Evolutionary conservation across 2,797 vertebrate genomes (phyloP).

Genomic region (Lophotriccus pileatus): DNA sequence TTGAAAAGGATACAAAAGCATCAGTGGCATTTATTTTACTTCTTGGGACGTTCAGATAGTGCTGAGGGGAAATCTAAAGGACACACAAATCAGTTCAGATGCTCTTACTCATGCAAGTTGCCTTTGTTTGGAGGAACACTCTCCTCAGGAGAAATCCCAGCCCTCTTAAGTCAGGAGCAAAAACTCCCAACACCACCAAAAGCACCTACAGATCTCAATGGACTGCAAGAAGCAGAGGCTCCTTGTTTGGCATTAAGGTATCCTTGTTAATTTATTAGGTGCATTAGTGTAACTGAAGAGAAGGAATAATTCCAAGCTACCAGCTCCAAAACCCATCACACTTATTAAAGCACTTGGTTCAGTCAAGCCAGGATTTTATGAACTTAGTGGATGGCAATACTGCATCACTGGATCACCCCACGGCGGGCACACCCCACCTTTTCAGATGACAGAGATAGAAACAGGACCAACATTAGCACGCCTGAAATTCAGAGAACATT

Average conservation of each 20-base stretch:
- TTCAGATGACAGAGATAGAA: slow-evolving; percentile 2
- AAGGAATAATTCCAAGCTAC: slow-evolving; percentile 51
- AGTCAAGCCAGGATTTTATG: slow-evolving; percentile 15
- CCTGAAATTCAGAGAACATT: slow-evolving; percentile 22
- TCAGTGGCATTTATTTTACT: slow-evolving; percentile 1
- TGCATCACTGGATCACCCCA: background rate
- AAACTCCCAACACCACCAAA: background rate
- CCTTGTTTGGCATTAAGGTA: slow-evolving; percentile 32
- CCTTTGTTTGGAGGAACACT: background rate
- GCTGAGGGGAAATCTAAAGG: background rate
- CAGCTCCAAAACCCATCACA: slow-evolving; percentile 28
- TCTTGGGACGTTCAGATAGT: background rate
- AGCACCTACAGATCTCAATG: background rate
- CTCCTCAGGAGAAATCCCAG: background rate
- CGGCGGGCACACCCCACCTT: background rate
- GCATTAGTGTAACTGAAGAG: slow-evolving; percentile 27
- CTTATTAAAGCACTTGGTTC: slow-evolving; percentile 49
- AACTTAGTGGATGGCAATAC: background rate
- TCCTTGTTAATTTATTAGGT: slow-evolving; percentile 55
- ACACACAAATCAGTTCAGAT: background rate
- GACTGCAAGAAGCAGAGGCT: background rate
- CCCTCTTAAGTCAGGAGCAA: background rate
- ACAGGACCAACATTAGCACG: background rate
- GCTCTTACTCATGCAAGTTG: background rate
- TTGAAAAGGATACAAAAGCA: background rate